phyloP scores from a whole-genome alignment of 2,797 vertebrate species.

The Typhlichthys subterraneus region DNA sequence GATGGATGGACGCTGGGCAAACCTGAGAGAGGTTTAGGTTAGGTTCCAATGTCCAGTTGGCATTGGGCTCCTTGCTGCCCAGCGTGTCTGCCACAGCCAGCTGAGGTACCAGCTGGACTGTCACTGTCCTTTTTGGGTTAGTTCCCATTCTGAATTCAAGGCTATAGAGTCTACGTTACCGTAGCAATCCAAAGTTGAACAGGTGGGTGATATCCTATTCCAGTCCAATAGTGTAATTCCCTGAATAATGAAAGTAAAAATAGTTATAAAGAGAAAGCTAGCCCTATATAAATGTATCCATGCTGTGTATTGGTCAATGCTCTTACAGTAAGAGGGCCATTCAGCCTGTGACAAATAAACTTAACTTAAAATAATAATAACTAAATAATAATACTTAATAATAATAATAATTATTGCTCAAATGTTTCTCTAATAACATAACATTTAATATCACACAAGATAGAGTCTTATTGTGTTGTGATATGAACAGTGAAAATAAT shows the following conservation, averaged over 20 bases:
- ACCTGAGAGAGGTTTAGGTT: slow-evolving; percentile 70
- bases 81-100: slow-evolving; percentile 72
- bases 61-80: slow-evolving; percentile 72
- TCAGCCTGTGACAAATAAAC: slow-evolving; percentile 1
- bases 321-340: background rate
- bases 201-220: slow-evolving; percentile 22
- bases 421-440: no score
- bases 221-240: slow-evolving; percentile 33
- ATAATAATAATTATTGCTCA: background rate
- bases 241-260: slow-evolving; percentile 59
- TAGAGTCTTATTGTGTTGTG: no score
- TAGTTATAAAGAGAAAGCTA: background rate
- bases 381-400: background rate
- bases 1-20: slow-evolving; percentile 60
- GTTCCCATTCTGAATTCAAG: slow-evolving; percentile 86
- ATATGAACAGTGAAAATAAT: no score
- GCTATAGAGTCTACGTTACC: slow-evolving; percentile 43
- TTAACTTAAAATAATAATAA: background rate
- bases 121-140: slow-evolving; percentile 86
- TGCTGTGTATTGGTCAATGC: no score
- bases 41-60: slow-evolving; percentile 66
- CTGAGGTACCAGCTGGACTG: slow-evolving; percentile 79
- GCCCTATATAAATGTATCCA: no score
- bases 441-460: no score
- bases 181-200: slow-evolving; percentile 61